These are phyloP conservation scores for Crematogaster levior DNA, from an alignment of 2,888 invertebrate genomes.

Conservation along the genomic window DNA sequence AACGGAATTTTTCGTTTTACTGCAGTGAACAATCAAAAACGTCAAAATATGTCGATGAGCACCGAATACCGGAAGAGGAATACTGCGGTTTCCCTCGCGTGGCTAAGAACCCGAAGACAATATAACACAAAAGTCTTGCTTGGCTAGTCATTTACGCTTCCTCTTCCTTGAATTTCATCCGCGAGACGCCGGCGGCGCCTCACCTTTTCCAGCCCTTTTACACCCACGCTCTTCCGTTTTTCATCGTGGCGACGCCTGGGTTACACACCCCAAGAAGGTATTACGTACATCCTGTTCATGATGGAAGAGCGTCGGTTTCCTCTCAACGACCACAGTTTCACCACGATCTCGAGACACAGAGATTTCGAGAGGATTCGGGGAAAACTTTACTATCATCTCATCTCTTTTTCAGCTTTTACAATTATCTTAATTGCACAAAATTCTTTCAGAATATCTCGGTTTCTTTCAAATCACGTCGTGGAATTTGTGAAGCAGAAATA, in stretches of 20 bases:
- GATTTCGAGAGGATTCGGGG: conserved; percentile 31
- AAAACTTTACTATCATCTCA: neutral
- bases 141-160: conserved; percentile 74
- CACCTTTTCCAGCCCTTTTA: conserved; percentile 52
- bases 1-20: conserved; percentile 1
- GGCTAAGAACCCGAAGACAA: conserved; percentile 63
- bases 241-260: conserved; percentile 63
- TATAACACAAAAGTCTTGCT: conserved; percentile 70
- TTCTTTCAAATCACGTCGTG: neutral
- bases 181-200: conserved; percentile 60
- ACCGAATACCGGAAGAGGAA: conserved; percentile 22
- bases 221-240: conserved; percentile 61
- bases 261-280: conserved; percentile 62
- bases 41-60: conserved; percentile 7
- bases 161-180: conserved; percentile 67
- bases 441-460: neutral
- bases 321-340: conserved; percentile 22
- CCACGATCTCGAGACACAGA: neutral
- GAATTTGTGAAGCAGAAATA: neutral
- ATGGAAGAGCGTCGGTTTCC: conserved; percentile 67
- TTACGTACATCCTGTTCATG: conserved; percentile 69
- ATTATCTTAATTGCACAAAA: conserved; percentile 27
- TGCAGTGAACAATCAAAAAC: neutral
- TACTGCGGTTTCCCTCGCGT: conserved; percentile 21
- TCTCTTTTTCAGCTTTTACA: neutral